Evolutionary conservation across 2,797 vertebrate species (phyloP).

Genomic region (Pitangus sulphuratus): DNA sequence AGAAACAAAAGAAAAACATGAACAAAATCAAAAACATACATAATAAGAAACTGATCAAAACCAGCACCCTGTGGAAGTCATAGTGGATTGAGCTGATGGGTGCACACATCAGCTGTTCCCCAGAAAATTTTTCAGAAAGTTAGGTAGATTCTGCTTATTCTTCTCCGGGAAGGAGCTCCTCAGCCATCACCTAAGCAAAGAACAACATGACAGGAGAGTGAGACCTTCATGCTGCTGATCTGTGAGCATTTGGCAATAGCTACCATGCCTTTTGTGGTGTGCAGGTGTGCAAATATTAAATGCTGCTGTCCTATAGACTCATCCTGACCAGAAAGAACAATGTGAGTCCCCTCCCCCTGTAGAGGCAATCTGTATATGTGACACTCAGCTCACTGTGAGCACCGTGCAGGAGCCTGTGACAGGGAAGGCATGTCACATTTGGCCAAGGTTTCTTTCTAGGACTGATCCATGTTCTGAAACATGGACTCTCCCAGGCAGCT

Average conservation of each 20-base stretch:
- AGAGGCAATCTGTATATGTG: accelerated
- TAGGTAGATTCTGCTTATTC: background rate
- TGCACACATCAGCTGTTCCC: background rate
- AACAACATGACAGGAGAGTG: background rate
- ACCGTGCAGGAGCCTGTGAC: background rate
- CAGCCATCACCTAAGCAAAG: background rate
- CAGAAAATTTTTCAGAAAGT: background rate
- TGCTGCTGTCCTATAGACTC: background rate
- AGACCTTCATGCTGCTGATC: background rate
- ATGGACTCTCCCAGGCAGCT: conserved; percentile 8
- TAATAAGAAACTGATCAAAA: background rate
- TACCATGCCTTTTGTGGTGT: background rate
- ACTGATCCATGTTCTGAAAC: background rate
- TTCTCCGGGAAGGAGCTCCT: background rate
- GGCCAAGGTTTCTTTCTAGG: background rate
- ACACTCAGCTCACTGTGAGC: background rate
- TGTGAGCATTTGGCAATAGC: background rate
- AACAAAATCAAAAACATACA: background rate
- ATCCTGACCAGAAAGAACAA: background rate
- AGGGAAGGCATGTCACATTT: background rate
- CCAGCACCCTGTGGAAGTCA: background rate
- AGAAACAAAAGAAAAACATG: background rate
- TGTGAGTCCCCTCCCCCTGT: accelerated
- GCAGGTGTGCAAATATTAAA: background rate
- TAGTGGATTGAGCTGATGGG: background rate